Base-by-base conservation (phyloP, 2,113 vertebrate genomes). In the Dipodomys merriami region DNA sequence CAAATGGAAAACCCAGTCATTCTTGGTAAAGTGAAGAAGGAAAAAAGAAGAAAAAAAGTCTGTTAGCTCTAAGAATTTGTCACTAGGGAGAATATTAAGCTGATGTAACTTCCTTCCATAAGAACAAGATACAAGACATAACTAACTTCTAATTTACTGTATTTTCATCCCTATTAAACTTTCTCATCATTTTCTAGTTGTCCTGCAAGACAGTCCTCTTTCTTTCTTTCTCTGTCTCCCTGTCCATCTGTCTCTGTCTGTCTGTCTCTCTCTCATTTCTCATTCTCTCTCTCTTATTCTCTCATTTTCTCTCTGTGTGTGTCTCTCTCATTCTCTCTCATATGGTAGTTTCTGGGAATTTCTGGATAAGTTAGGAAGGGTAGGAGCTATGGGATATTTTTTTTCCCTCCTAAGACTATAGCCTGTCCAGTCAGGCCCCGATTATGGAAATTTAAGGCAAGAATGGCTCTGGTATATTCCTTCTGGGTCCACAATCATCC, bases 1-100 rank as follows among this genome's bases (percentile, higher is more conserved):
- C 94, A 97, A 97, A 95, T 96, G 96, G 95, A 94, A 96, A 88
- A 97, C 89, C 67, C 94, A 96, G 71, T 71, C 67, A 91, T 76
- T 97, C 97, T 90, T 96, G 92, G 95, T 96, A 91, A 90, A 94
- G 88, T 23, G 87, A 86, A 95, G 35, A 39, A n/a, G 7, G 29
- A 53, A 23, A 76, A 65, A 71, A n/a, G 1, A 13, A 33, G 7
- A 39, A 60, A 69, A 74, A 92, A 97, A 30, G 25, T 9, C 69
- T 90, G 93, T 93, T 69, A 77, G 86, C 88, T 95, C 27, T 95
- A 93, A 95, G 68, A 88, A 90, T 97, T 93, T 95, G 88, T 91
- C 91, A 49, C 86, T 46, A 22, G 83, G 80, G 94, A 95, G 60
- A 96, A 86, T 72, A 95, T 95, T 88, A 90, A 97, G 25, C 18